These are phyloP conservation scores for Drosophila nannoptera DNA, from an alignment of 1,140 invertebrate genomes.

Conservation along the genomic window DNA sequence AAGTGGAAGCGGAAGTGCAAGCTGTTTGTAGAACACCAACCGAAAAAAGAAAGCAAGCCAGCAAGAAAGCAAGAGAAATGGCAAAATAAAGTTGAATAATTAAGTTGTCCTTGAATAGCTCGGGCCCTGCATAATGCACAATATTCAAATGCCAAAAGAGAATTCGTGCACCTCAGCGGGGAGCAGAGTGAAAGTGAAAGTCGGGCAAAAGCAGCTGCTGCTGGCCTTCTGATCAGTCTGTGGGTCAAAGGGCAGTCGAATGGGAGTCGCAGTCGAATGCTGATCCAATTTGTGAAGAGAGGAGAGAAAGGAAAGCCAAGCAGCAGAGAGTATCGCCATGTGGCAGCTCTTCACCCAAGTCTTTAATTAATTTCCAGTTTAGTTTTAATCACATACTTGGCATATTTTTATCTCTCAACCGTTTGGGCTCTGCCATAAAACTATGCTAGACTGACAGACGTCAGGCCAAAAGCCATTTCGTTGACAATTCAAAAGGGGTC, in stretches of 20 bases:
- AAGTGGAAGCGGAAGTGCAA: slow-evolving; percentile 56
- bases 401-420: too few species aligned
- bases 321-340: too few species aligned
- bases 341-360: too few species aligned
- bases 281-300: too few species aligned
- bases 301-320: too few species aligned
- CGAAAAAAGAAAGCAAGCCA: slow-evolving; percentile 33
- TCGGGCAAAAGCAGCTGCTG: slow-evolving; percentile 20
- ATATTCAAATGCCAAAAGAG: slow-evolving; percentile 49
- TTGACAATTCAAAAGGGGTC: slow-evolving; percentile 70
- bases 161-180: slow-evolving; percentile 18
- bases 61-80: slow-evolving; percentile 32
- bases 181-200: slow-evolving; percentile 52
- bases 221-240: slow-evolving; percentile 19
- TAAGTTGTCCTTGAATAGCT: slow-evolving; percentile 73
- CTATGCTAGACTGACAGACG: slow-evolving; percentile 22
- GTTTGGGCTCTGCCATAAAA: slow-evolving; percentile 9
- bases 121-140: slow-evolving; percentile 51
- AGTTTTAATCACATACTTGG: too few species aligned
- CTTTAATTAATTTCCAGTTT: too few species aligned
- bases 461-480: slow-evolving; percentile 18
- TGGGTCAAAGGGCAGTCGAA: slow-evolving; percentile 28
- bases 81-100: slow-evolving; percentile 68
- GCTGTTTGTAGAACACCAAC: slow-evolving; percentile 44
- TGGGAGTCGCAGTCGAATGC: slow-evolving; percentile 7